Base-by-base conservation (phyloP, 2,797 vertebrate species). In the Hoplostethus mediterraneus region DNA sequence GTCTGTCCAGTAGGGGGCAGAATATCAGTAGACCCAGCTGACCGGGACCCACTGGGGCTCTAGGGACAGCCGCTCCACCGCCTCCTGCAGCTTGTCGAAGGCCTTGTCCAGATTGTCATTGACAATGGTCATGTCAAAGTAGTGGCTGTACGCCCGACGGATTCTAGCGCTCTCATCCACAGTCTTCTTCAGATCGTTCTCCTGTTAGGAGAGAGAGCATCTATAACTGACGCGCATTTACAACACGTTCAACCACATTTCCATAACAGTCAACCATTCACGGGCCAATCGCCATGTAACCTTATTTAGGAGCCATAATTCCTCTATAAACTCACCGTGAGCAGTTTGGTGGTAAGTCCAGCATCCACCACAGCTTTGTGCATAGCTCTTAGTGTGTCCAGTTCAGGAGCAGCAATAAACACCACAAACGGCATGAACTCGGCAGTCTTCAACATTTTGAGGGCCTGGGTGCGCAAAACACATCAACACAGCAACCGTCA, bases 381-480 rank as follows among this genome's bases (percentile, higher is more conserved):
- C 98, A 99, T 99, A 51, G 95, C 95, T 87, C 98, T 95, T 63
- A 99, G 72, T 0, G 96, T 99, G 77, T 99, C 98, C 73, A 99
- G 84, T 75, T 98, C 97, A 1, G 98, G 98, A 87, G 98, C 97
- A 78, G 98, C 98, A 72, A 99, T 98, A 69, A 99, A 99, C 56
- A 99, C 98, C 63, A 99, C 97, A 8, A 98, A 99, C 11, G 98
- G 98, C 97, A 99, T 98, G 81, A 99, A 99, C 90, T 99, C 98
- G 0, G 98, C 95, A 6, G 98, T 99, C 92, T 96, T 95, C 87
- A 99, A 88, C 67, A 99, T 92, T 93, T 99, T 99, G 77, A 99
- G 93, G 17, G 98, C 98, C 98, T 99, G 89, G 2, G 65, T n/a
- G n/a, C 2, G 77, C 16, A 89, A 87, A 77, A 65, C 3, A 68